Base-by-base conservation (phyloP, 1,140 invertebrate genomes). In the Pararge aegeria region DNA sequence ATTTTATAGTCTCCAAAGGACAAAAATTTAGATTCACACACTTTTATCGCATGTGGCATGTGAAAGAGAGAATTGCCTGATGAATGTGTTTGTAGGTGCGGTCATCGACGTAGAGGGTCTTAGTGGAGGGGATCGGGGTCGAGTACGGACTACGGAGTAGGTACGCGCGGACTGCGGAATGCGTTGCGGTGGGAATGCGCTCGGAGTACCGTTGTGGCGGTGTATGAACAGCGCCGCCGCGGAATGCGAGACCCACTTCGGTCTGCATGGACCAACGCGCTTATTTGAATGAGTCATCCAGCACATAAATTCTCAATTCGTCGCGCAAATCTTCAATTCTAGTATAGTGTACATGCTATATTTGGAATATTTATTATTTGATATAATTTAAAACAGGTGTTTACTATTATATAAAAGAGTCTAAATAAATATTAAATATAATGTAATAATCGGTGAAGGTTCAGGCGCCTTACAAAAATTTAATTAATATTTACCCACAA, bases 201-300 rank as follows among this genome's bases (percentile, higher is more conserved):
- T 75, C 71, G 63, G 76, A 84, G 86, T 89, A 87, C 86, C 86
- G 86, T 89, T 89, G 84, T 55, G 72, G 65, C 78, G 70, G 71
- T 72, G 67, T 75, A 60, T 54, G 56, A 52, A 70, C 67, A 61
- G 70, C 72, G 68, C 76, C 68, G 70, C 76, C 65, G 67, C 75
- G 86, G 86, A 87, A 89, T 89, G 84, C 80, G 78, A 82, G 82
- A 81, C 85, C 82, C 76, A 85, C 74, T 87, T 87, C 78, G 75
- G 75, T 72, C 70, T 74, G 70, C 71, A 73, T 73, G 60, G 66
- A 73, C 74, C 68, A 76, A 66, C 70, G 70, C 73, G 69, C 64
- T 75, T 73, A 75, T 74, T 77, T 69, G 67, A 70, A 69, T 89
- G 82, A 89, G 78, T 87, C 83, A 89, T 72, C 73, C 73, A 59